Base-by-base conservation (phyloP, 2,797 vertebrate species). In the Zenarchopterus dispar region DNA sequence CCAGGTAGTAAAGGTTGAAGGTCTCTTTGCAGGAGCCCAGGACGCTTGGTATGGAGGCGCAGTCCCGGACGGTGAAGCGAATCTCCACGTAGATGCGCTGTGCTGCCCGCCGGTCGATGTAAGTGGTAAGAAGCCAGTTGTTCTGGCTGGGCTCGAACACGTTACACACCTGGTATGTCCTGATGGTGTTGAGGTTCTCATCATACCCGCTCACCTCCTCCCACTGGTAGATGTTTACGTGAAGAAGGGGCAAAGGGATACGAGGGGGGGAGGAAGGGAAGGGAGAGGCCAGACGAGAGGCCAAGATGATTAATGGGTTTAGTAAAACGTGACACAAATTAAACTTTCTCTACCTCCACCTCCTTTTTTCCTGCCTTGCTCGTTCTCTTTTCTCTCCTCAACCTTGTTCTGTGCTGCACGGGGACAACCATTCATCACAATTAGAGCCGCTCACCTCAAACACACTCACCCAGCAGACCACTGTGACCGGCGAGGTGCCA, bases 121-220 rank as follows among this genome's bases (percentile, higher is more conserved):
- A 97, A 0, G 95, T 97, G n/a, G 97, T 99, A 67, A 97, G 96
- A 36, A 99, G 95, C 97, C 97, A 99, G 90, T 99, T 99, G 92
- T 99, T 99, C 92, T 99, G 97, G 86, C 96, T 99, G 82, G 97
- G 96, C 77, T 98, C 97, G 50, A 98, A 98, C 84, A 99, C 97
- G 0, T 98, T 99, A 93, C 97, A 99, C 88, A 99, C 97, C 92
- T 99, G 97, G 89, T 98, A 99, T 0, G 97, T 99, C 74, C 97
- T 94, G 91, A 99, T 98, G 84, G 97, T 98, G 84, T 97, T 98
- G 87, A 98, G 95, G 89, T 98, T 96, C 88, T 99, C 97, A 74
- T 99, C 97, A 5, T 98, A 98, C 79, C 97, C 97, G 1, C 97
- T 98, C 88, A 99, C 97, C 91, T 99, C 97, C 90, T 99, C 97